phyloP scores from a whole-genome alignment of 2,888 invertebrate genomes.

The Cheilosia vulpina region DNA sequence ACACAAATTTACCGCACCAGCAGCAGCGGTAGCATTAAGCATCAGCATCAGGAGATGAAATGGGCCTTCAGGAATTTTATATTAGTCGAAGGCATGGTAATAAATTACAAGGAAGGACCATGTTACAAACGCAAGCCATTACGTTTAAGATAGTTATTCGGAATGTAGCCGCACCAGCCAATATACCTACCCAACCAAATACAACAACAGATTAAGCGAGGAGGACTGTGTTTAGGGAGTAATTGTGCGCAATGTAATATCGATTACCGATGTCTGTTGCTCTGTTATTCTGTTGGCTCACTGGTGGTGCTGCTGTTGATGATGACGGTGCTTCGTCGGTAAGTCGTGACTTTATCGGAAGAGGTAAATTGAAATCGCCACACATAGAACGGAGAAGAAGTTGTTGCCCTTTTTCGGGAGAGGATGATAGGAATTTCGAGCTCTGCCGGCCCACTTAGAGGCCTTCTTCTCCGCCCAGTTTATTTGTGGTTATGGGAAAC shows the following conservation, averaged over 20 bases:
- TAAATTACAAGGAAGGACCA: constrained; percentile 74
- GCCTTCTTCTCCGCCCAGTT: constrained; percentile 43
- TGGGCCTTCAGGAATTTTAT: constrained; percentile 75
- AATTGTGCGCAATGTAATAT: constrained; percentile 76
- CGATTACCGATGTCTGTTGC: constrained; percentile 72
- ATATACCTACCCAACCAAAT: constrained; percentile 22
- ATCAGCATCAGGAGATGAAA: constrained; percentile 63
- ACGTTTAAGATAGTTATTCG: constrained; percentile 68
- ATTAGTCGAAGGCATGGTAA: constrained; percentile 74
- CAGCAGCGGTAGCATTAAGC: constrained; percentile 25
- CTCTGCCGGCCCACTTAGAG: constrained; percentile 48
- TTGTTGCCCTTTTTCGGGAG: constrained; percentile 1
- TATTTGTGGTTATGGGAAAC: constrained; percentile 49
- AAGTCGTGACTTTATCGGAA: constrained; percentile 72
- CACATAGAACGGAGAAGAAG: constrained; percentile 11
- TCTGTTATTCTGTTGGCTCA: constrained; percentile 43
- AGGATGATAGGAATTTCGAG: constrained; percentile 66
- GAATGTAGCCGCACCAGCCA: constrained; percentile 56
- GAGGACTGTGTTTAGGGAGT: constrained; percentile 72
- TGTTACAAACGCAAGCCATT: constrained; percentile 68
- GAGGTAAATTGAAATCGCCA: constrained; percentile 72
- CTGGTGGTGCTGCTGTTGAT: constrained; percentile 1
- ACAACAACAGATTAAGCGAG: constrained; percentile 34
- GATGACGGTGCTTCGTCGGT: constrained; percentile 50
- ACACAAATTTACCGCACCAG: constrained; percentile 15